Evolutionary conservation across 1,140 invertebrate species (phyloP), one percentile per base, ranked within the genome.

Genomic region (Trachymyrmex cornetzi): DNA sequence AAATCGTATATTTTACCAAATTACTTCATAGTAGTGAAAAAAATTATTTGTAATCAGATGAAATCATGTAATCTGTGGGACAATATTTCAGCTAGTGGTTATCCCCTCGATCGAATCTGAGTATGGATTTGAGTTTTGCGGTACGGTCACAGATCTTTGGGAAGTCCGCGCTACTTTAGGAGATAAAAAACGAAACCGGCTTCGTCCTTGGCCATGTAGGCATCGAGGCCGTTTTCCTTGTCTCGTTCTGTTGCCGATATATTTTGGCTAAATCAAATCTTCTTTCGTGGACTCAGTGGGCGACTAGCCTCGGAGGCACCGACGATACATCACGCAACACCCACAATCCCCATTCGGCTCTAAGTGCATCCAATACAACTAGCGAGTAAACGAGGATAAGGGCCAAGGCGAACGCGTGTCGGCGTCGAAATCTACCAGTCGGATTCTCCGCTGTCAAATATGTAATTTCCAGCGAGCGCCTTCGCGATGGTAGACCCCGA

Each of bases 241-340:
- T 27, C 19, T 30, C 55, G 24, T 59, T 55, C 74, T 34, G 38
- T n/a, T 74, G 63, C n/a, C 44, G 7, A 64, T 82, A 53, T 50
- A 67, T 88, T 90, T 88, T 59, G 89, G 38, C 30, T 75, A 30
- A 87, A 80, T 74, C 67, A 67, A 74, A 63, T 59, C 72, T 63
- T 89, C 89, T 89, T 90, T 92, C 89, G 90, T 89, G 80, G 88
- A 87, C 92, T 69, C 92, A 91, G 93, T 92, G 80, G 92, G 92
- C 88, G 89, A 86, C 85, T 87, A 19, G 74, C 50, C 50, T 88
- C 74, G 72, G 24, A 44, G 72, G 55, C 53, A 88, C 84, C 71
- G 88, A 38, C 90, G 90, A 93, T 93, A 92, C 90, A 93, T 92
- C 92, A 93, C 88, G 88, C 92, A 89, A 93, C 77, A 85, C 67